A percentile compares a stretch with the other conserved stretches of the same genome.
Evolutionary conservation across 1,140 invertebrate species (phyloP).

Genomic region (Apis mellifera): DNA sequence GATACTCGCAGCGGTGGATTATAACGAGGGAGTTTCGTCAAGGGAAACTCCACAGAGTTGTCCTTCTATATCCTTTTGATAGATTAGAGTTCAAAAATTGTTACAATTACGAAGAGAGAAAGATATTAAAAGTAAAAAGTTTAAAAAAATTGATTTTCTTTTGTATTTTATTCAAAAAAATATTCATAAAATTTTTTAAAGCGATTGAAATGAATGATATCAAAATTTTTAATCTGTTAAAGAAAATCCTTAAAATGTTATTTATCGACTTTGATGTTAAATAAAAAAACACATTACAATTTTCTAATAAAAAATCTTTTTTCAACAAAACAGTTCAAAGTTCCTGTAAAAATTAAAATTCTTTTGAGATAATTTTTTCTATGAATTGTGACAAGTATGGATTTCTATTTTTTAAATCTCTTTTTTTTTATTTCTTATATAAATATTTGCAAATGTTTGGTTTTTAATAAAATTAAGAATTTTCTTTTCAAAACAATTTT

Average conservation of each 20-base stretch:
- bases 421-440: neutral
- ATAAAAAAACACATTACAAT: no score
- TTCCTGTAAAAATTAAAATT: no score
- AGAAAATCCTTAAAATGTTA: neutral
- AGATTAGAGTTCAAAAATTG: neutral
- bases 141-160: no score
- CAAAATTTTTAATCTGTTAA: neutral
- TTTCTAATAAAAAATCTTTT: no score
- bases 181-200: no score
- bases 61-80: neutral
- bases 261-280: no score
- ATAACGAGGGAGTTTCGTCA: slow-evolving; percentile 26
- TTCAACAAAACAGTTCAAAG: no score
- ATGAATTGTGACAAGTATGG: no score
- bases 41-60: slow-evolving; percentile 13
- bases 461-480: neutral
- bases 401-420: neutral
- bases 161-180: no score
- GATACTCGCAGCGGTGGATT: slow-evolving; percentile 3
- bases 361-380: no score
- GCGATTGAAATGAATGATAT: no score
- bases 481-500: neutral
- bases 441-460: neutral
- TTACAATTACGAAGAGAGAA: neutral
- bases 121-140: no score